Evolutionary conservation across 1,140 invertebrate genomes (phyloP).

Genomic region (Drosophila mayri): DNA sequence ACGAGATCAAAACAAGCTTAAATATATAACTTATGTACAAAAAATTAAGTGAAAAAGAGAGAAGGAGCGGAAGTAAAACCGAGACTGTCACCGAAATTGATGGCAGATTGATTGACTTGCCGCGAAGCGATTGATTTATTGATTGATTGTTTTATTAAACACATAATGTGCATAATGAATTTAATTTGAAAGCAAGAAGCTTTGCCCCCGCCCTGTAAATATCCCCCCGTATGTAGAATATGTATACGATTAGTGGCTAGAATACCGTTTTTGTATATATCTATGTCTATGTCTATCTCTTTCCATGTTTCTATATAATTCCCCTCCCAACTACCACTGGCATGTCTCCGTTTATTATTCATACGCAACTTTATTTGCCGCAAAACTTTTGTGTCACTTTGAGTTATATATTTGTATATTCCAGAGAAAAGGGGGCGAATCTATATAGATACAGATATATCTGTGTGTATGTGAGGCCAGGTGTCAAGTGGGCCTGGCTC

Average conservation of each 20-base stretch:
- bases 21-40: slow-evolving; percentile 37
- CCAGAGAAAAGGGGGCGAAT: slow-evolving; percentile 2
- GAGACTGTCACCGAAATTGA: slow-evolving; percentile 60
- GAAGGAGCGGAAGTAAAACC: slow-evolving; percentile 1
- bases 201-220: slow-evolving; percentile 27
- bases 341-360: slow-evolving; percentile 67
- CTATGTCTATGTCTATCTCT: slow-evolving; percentile 23
- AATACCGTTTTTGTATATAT: slow-evolving; percentile 27
- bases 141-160: slow-evolving; percentile 68
- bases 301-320: slow-evolving; percentile 13
- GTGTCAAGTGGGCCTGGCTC: slow-evolving; percentile 70
- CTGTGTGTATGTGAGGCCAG: slow-evolving; percentile 26
- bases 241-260: slow-evolving; percentile 16
- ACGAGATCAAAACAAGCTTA: slow-evolving; percentile 32
- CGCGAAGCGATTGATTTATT: slow-evolving; percentile 58
- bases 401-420: slow-evolving; percentile 43
- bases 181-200: slow-evolving; percentile 40
- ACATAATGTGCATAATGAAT: slow-evolving; percentile 56
- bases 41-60: slow-evolving; percentile 21
- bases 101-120: slow-evolving; percentile 65
- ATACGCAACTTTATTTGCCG: slow-evolving; percentile 62
- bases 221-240: slow-evolving; percentile 10
- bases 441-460: background rate
- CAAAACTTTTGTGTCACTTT: slow-evolving; percentile 63
- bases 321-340: slow-evolving; percentile 19